A percentile compares a stretch with the other conserved stretches of the same genome.
These are phyloP conservation scores for Hyppa rectilinea DNA, from an alignment of 2,888 invertebrate species.

Conservation along the genomic window DNA sequence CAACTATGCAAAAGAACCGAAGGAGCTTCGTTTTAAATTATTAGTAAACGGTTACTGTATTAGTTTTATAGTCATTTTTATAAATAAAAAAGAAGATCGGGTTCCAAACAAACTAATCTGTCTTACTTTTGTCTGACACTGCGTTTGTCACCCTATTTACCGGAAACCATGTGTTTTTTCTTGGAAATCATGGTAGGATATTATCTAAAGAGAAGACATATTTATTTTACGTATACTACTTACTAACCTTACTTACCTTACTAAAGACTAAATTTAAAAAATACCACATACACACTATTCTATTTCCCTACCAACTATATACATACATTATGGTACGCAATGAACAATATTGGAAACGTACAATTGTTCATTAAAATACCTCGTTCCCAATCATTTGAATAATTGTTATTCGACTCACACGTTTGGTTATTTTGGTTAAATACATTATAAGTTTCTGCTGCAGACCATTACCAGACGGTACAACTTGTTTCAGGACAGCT, in stretches of 20 bases:
- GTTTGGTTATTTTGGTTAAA: slow-evolving; percentile 24
- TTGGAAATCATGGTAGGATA: not conserved
- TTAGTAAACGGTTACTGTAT: not conserved
- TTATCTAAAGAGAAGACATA: too few species aligned
- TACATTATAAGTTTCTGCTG: slow-evolving; percentile 42
- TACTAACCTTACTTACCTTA: too few species aligned
- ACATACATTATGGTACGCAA: too few species aligned
- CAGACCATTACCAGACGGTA: slow-evolving; percentile 34
- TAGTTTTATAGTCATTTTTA: not conserved
- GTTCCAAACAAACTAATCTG: not conserved
- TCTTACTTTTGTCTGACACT: not conserved
- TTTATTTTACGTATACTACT: too few species aligned
- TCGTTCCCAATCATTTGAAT: slow-evolving; percentile 5
- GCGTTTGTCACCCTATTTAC: not conserved
- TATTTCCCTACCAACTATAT: too few species aligned
- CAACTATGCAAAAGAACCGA: too few species aligned
- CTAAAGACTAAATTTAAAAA: too few species aligned
- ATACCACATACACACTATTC: too few species aligned
- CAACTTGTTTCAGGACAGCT: slow-evolving; percentile 28
- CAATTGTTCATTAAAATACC: not conserved
- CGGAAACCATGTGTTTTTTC: not conserved
- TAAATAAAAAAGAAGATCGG: not conserved
- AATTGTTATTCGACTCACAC: not conserved
- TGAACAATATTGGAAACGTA: too few species aligned
- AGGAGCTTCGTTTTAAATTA: not conserved